phyloP scores from a whole-genome alignment of 2,888 invertebrate genomes.

The Clusia tigrina region DNA sequence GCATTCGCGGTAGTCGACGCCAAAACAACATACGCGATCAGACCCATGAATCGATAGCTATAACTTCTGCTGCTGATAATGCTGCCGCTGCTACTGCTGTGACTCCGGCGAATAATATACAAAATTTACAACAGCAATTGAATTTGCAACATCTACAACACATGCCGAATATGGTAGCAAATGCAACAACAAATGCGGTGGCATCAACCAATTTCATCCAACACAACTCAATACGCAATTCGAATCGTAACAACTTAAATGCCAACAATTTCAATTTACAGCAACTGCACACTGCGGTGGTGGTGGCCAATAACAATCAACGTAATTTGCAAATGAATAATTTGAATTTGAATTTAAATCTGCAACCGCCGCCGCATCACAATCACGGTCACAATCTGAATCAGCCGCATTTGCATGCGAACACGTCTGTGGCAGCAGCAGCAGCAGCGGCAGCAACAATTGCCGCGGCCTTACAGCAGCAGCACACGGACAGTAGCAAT shows the following conservation, averaged over 20 bases:
- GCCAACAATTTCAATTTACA: slow-evolving; percentile 53
- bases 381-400: slow-evolving; percentile 51
- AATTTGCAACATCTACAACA: slow-evolving; percentile 41
- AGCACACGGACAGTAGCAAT: slow-evolving; percentile 28
- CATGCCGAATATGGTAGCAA: slow-evolving; percentile 13
- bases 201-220: slow-evolving; percentile 53
- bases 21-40: slow-evolving; percentile 57
- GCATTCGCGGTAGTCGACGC: slow-evolving; percentile 50
- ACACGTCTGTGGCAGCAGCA: slow-evolving; percentile 33
- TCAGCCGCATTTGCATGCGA: slow-evolving; percentile 63
- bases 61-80: slow-evolving; percentile 40
- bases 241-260: slow-evolving; percentile 59
- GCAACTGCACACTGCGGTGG: slow-evolving; percentile 54
- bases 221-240: slow-evolving; percentile 60
- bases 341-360: slow-evolving; percentile 54
- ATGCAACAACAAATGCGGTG: slow-evolving; percentile 33
- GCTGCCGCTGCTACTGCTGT: slow-evolving; percentile 22
- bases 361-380: slow-evolving; percentile 47
- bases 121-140: slow-evolving; percentile 44
- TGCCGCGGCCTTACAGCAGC: no score
- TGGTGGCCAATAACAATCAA: slow-evolving; percentile 46
- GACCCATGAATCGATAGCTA: slow-evolving; percentile 53
- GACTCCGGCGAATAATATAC: slow-evolving; percentile 45
- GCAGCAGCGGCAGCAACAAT: slow-evolving; percentile 42
- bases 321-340: slow-evolving; percentile 58